Evolutionary conservation across 2,113 vertebrate genomes (phyloP).

Genomic region (Garra rufa): DNA sequence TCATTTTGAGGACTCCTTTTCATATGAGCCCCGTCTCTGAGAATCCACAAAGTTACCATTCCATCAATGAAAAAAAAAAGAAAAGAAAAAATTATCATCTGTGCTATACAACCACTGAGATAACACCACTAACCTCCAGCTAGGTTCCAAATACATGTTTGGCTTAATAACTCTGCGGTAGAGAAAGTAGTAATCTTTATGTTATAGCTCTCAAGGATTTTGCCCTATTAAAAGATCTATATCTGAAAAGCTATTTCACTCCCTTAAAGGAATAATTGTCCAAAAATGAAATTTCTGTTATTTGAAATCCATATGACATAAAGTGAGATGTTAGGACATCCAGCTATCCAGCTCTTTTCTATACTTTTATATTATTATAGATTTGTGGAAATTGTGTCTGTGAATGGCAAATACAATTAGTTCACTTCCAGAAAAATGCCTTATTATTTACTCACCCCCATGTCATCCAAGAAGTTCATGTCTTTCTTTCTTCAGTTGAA

Average conservation of each 20-base stretch:
- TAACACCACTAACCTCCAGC: not conserved
- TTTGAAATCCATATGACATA: not conserved
- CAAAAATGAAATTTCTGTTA: not conserved
- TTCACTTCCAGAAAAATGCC: too few relatives aligned
- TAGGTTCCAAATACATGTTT: not conserved
- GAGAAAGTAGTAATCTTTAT: conserved; percentile 3
- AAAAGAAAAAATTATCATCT: not conserved
- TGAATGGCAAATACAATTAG: too few relatives aligned
- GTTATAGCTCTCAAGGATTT: not conserved
- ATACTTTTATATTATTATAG: too few relatives aligned
- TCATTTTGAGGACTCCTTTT: conserved; percentile 26
- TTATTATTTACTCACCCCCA: too few relatives aligned
- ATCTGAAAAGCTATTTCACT: not conserved
- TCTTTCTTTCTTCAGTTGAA: too few relatives aligned
- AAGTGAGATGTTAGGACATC: not conserved
- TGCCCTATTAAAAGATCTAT: not conserved
- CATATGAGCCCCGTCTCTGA: conserved; percentile 4
- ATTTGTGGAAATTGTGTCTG: too few relatives aligned
- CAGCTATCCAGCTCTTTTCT: too few relatives aligned
- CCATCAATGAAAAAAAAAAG: not conserved
- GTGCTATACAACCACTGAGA: conserved; percentile 18
- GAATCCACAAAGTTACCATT: not conserved
- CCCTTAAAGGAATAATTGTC: not conserved
- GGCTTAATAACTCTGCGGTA: not conserved
- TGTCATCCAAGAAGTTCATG: too few relatives aligned